Base-by-base conservation (phyloP, 2,113 vertebrate genomes). In the Coregonus clupeaformis region DNA sequence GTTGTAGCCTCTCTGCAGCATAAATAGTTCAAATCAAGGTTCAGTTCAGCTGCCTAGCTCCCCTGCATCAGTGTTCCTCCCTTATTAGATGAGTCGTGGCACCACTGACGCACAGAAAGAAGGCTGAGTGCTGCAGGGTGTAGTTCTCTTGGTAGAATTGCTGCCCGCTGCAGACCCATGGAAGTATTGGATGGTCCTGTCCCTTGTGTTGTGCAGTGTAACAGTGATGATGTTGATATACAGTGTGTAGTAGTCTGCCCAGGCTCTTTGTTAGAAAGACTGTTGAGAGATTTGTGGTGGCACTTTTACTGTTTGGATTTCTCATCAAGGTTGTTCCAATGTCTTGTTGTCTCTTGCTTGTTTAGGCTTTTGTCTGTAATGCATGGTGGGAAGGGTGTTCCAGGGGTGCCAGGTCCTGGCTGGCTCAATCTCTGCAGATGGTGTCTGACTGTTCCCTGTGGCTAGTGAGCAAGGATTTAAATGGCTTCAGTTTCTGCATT, bases 1-100 rank as follows among this genome's bases (percentile, higher is more conserved):
- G 88, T 89, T 81, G 76, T 89, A 87, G 78, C 52, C 13, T 52
- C 57, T 75, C 68, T 63, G 20, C 32, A 4, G 77, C 82, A 71
- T 86, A 80, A 86, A 84, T 88, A 89, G 82, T 83, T 81, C 82
- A 80, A 88, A 80, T 80, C 73, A 76, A 52, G 73, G 74, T 85
- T 81, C 72, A 78, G 80, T 18, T 52, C 49, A 1, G 49, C 16
- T 1, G 4, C 49, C 49, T 5, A 52, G 12, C 14, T 52, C 16
- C 49, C 49, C 76, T 72, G 84, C 72, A 78, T 76, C 79, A 79
- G 77, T 5, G 25, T 42, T 32, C 13, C 9, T 42, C 36, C 36
- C 36, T 16, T 27, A 65, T 27, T 29, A 16, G 4, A 14, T 16
- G 24, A 29, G 24, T 65, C 24, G 25, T 65, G 63, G 29, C 29